phyloP scores from a whole-genome alignment of 2,888 invertebrate species.

The Polyploca ridens region DNA sequence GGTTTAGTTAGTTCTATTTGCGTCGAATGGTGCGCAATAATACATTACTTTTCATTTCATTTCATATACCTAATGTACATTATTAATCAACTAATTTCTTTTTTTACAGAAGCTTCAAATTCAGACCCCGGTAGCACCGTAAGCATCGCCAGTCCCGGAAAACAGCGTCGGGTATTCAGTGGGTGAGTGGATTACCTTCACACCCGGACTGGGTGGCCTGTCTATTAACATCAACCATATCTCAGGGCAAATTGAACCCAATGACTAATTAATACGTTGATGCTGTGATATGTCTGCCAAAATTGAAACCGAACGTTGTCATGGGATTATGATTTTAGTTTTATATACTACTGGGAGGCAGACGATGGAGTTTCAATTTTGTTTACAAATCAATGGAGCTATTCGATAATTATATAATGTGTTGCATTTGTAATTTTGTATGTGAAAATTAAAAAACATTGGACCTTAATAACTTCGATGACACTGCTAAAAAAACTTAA shows the following conservation, averaged over 20 bases:
- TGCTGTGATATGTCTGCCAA: neutral
- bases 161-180: slow-evolving; percentile 93
- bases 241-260: neutral
- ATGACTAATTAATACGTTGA: neutral
- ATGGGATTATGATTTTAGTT: neutral
- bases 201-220: slow-evolving; percentile 8
- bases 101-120: slow-evolving; percentile 86
- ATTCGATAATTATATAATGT: too few species aligned
- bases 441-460: too few species aligned
- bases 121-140: slow-evolving; percentile 85
- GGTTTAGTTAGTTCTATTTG: too few species aligned
- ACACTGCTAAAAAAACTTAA: too few species aligned
- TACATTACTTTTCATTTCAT: too few species aligned
- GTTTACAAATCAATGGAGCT: neutral
- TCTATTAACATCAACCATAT: neutral
- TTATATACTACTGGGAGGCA: neutral
- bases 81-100: slow-evolving; percentile 22
- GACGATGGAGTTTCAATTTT: neutral
- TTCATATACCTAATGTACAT: slow-evolving; percentile 1
- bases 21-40: too few species aligned
- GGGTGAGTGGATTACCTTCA: slow-evolving; percentile 86
- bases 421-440: too few species aligned
- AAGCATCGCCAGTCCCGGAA: slow-evolving; percentile 91
- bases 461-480: too few species aligned
- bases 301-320: neutral